Base-by-base conservation (phyloP, 2,113 vertebrate genomes). In the Heliornis fulica region DNA sequence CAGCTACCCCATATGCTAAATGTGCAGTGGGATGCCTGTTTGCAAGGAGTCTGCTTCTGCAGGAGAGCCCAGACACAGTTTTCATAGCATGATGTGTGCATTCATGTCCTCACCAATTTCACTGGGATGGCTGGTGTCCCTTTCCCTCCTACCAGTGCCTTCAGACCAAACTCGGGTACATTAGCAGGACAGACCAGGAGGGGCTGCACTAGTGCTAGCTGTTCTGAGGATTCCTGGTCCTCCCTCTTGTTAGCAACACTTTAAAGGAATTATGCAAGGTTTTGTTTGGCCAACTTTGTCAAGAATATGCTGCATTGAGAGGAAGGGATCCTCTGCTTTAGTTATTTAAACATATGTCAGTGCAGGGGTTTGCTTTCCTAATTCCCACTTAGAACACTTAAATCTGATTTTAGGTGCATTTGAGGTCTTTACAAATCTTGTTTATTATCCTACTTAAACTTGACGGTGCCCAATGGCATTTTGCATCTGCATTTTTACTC, bases 61-160 rank as follows among this genome's bases (percentile, higher is more conserved):
- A 64, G 18, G 9, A 38, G 9, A 57, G 19, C 22, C 56, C 8
- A 2, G 43, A 19, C 29, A 20, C 29, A 65, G 29, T 7, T 43
- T 15, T 29, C 32, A 4, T 1, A 1, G 28, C 0, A 2, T 25
- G 34, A 71, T 36, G 11, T 0, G 2, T 41, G 11, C 45, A 19
- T 41, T 61, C 40, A 20, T 26, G 32, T n/a, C 17, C 45, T 34
- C n/a, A 50, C 26, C 16, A 40, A 6, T 23, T 50, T 18, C 48
- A 29, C 32, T 18, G 11, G 3, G 11, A 53, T 16, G 4, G 11
- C 16, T 29, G 20, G 2, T 54, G 41, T 25, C 34, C 28, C 32
- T 50, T 48, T 3, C 13, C 22, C 14, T 48, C 28, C 29, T 22
- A 18, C 4, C 34, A 50, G 28, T 3, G 2, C 10, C 46, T 61